These are phyloP conservation scores for Drosophila setosimentum DNA, from an alignment of 2,888 invertebrate species.

Conservation along the genomic window DNA sequence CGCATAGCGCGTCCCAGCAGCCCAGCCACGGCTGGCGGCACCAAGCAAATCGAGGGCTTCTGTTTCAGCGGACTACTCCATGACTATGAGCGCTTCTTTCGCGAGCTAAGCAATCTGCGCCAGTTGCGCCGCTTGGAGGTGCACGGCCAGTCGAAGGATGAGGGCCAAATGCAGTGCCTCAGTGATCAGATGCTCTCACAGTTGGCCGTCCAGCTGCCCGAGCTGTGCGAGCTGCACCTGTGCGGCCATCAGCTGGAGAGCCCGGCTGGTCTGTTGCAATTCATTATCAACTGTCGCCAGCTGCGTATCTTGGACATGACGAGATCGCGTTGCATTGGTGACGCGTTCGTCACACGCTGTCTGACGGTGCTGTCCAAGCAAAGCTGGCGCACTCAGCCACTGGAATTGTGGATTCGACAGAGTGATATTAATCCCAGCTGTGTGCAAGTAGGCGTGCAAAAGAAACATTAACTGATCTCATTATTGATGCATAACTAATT, in stretches of 20 bases:
- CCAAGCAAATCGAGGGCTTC: slow-evolving; percentile 69
- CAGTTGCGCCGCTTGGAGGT: slow-evolving; percentile 61
- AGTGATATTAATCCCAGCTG: slow-evolving; percentile 64
- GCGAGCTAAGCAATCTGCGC: slow-evolving; percentile 63
- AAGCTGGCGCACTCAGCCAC: slow-evolving; percentile 63
- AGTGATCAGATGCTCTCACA: slow-evolving; percentile 63
- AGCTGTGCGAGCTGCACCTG: slow-evolving; percentile 69
- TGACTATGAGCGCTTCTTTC: slow-evolving; percentile 72
- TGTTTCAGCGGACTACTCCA: slow-evolving; percentile 72
- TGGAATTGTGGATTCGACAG: slow-evolving; percentile 72
- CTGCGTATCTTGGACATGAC: slow-evolving; percentile 70
- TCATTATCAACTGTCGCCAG: slow-evolving; percentile 67
- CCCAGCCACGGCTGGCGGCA: slow-evolving; percentile 8
- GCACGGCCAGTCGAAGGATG: slow-evolving; percentile 48
- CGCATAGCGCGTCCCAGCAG: slow-evolving; percentile 65
- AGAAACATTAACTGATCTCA: background rate
- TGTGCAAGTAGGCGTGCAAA: slow-evolving; percentile 17
- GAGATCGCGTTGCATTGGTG: slow-evolving; percentile 58
- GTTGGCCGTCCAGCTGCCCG: slow-evolving; percentile 61
- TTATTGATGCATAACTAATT: background rate
- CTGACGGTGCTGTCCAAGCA: slow-evolving; percentile 65
- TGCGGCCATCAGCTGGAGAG: slow-evolving; percentile 75
- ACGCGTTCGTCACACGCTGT: slow-evolving; percentile 59
- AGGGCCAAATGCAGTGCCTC: slow-evolving; percentile 56
- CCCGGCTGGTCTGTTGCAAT: slow-evolving; percentile 64